Base-by-base conservation (phyloP, 2,797 vertebrate genomes). In the Muscicapa comitata region DNA sequence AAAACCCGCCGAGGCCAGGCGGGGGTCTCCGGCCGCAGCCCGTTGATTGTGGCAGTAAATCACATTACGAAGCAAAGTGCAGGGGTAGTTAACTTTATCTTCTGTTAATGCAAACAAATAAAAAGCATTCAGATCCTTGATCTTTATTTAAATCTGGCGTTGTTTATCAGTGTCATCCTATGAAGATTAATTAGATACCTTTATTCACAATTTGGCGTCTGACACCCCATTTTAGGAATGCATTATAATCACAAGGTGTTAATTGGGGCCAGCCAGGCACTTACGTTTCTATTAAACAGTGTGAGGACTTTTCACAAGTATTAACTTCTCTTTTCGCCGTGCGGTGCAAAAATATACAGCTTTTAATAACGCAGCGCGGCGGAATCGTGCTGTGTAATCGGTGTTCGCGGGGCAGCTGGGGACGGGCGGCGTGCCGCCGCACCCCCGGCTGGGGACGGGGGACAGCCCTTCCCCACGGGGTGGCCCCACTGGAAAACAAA, bases 161-260 rank as follows among this genome's bases (percentile, higher is more conserved):
- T 98, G 98, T 98, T 98, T 99, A 98, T 98, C 98, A 95, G 98
- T 98, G 98, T 98, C 98, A 98, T 98, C 98, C 98, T 98, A 98
- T 98, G 98, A 98, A 98, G 98, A 97, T 98, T 98, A 98, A 98
- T 98, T 98, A 98, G 98, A 95, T 98, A 97, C 97, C 98, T 98
- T 97, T 98, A 97, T 98, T 98, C 98, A 96, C 98, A 98, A 98
- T 98, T 98, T 97, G 98, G 97, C 87, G 98, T 98, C 98, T 98
- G 98, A 98, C 98, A 98, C 98, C 95, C 97, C 97, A 72, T 98
- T 98, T 98, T 98, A 98, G 98, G 98, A 98, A 98, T 98, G 98
- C 98, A 98, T 98, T 98, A 99, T 99, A 98, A 98, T 99, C 99
- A 99, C 98, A 98, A 99, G 99, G 99, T 99, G 99, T 99, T 99